Evolutionary conservation across 2,797 vertebrate species (phyloP).

Genomic region (Anguilla obscura): DNA sequence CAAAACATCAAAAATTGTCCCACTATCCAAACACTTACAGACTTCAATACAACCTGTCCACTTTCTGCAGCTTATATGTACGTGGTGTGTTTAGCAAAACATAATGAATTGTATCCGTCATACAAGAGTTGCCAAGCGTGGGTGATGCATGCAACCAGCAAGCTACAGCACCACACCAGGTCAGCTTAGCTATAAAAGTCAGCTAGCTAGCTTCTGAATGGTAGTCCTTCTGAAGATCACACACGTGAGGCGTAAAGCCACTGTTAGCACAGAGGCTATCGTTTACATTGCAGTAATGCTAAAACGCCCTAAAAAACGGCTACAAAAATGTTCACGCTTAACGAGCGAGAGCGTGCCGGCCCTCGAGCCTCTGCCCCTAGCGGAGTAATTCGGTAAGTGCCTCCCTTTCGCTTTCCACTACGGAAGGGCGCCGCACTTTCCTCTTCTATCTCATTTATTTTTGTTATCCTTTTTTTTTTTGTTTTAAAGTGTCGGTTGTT

Average conservation of each 20-base stretch:
- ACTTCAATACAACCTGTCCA: too few relatives aligned
- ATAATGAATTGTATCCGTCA: too few relatives aligned
- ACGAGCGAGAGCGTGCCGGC: background rate
- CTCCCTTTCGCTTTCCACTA: constrained; percentile 73
- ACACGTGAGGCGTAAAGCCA: background rate
- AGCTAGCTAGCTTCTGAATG: background rate
- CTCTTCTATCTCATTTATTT: constrained; percentile 3
- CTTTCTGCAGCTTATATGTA: too few relatives aligned
- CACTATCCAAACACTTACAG: too few relatives aligned
- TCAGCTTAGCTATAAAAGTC: too few relatives aligned
- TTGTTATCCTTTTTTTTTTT: background rate
- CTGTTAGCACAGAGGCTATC: background rate
- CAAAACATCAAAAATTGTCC: too few relatives aligned
- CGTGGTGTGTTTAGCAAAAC: too few relatives aligned
- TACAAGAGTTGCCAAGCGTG: too few relatives aligned
- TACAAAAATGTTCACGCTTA: background rate
- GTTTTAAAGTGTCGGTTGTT: constrained; percentile 79
- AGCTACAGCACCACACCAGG: too few relatives aligned
- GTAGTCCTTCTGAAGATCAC: background rate
- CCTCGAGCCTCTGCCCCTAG: background rate
- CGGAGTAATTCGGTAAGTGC: background rate
- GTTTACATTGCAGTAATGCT: background rate
- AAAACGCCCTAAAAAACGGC: background rate
- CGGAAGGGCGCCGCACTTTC: constrained; percentile 65
- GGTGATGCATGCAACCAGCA: too few relatives aligned